Percentiles rank a stretch among this genome's conserved stretches.
Evolutionary conservation across 2,113 vertebrate genomes (phyloP).

Genomic region (Dipodomys ordii): DNA sequence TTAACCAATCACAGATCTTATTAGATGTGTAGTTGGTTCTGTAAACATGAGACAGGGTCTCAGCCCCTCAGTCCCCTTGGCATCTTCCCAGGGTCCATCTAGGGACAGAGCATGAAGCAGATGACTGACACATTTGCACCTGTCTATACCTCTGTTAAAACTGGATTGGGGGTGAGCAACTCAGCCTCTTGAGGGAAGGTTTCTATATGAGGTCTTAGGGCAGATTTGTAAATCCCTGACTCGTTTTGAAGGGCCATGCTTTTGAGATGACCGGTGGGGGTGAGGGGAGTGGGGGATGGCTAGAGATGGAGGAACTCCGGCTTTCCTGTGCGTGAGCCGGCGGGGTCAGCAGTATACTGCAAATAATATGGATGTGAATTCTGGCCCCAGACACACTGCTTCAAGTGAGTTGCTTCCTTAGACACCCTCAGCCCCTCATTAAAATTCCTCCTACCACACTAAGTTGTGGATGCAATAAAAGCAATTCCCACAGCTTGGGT

Average conservation of each 20-base stretch:
- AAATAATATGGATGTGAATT: neutral
- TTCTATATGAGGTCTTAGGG: neutral
- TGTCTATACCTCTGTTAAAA: neutral
- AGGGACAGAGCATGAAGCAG: neutral
- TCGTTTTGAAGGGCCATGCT: neutral
- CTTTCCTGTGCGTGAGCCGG: neutral
- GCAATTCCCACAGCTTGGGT: neutral
- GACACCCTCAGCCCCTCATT: neutral
- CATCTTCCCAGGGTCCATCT: neutral
- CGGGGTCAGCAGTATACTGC: accelerated
- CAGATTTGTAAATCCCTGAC: neutral
- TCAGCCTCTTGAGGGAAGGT: neutral
- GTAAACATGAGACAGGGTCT: neutral
- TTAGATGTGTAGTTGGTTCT: too few relatives aligned
- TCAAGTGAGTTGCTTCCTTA: neutral
- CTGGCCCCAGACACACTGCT: neutral
- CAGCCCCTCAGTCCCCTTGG: too few relatives aligned
- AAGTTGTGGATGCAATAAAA: neutral
- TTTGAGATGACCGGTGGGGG: neutral
- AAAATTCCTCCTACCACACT: neutral
- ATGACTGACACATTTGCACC: neutral
- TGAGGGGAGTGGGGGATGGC: too few relatives aligned
- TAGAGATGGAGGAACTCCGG: neutral
- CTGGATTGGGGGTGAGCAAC: neutral
- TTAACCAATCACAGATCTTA: too few relatives aligned